Percentiles rank a stretch among this genome's conserved stretches.
Conservation (phyloP, 2,797 vertebrate genomes). For the Cyclopterus lumpus region DNA sequence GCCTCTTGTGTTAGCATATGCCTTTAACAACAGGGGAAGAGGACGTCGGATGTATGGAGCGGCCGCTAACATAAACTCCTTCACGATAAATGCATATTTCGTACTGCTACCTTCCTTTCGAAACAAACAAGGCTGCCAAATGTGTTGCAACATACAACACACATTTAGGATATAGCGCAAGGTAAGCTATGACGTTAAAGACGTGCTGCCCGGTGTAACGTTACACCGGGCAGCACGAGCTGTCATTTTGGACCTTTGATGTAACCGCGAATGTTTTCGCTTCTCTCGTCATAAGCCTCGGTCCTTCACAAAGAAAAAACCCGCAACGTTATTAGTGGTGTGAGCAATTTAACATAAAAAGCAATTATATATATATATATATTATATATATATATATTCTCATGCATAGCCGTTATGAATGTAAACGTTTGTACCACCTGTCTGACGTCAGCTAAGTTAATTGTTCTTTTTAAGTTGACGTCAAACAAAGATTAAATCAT, state of each 20-base stretch:
- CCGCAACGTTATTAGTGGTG: background rate
- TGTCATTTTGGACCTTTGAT: background rate
- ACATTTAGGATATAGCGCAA: no score
- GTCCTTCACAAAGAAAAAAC: background rate
- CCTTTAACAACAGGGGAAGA: slow-evolving; percentile 48
- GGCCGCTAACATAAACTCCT: background rate
- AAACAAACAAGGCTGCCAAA: no score
- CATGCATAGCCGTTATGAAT: no score
- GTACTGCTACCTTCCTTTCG: background rate
- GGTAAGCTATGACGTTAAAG: background rate
- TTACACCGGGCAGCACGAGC: background rate
- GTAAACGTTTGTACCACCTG: background rate
- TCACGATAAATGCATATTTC: background rate
- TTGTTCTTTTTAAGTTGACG: background rate
- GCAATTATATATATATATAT: no score
- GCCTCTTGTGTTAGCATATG: slow-evolving; percentile 48
- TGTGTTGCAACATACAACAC: background rate
- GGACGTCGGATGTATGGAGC: background rate
- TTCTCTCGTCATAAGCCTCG: background rate
- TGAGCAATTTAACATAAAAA: background rate
- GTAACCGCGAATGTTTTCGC: background rate
- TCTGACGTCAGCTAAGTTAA: background rate
- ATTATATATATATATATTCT: no score
- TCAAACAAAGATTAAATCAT: background rate
- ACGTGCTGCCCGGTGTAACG: background rate